A percentile compares a stretch with the other conserved stretches of the same genome.
Conservation (phyloP, 1,140 invertebrate genomes). For the Papilio machaon region DNA sequence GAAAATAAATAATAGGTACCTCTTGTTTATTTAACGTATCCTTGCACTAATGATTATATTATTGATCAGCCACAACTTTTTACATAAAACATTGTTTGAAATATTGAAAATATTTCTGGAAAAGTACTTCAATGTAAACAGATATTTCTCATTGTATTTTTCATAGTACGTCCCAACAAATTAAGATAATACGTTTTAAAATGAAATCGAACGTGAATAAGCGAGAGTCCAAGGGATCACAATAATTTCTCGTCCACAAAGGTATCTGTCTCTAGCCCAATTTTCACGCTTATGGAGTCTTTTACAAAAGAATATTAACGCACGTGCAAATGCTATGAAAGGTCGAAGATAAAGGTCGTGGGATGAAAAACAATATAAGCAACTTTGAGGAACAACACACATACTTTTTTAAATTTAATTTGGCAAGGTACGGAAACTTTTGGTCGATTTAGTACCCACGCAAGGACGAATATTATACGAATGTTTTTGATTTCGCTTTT, state of each 20-base stretch:
- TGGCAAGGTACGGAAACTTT: not conserved
- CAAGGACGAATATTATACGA: not conserved
- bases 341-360: not conserved
- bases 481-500: not conserved
- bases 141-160: no score
- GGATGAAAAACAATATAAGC: not conserved
- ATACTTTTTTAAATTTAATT: conserved; percentile 4
- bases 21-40: not conserved
- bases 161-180: no score
- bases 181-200: no score
- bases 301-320: not conserved
- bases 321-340: not conserved
- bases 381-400: conserved; percentile 2
- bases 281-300: no score
- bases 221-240: no score
- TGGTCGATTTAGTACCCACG: not conserved
- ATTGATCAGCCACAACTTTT: no score
- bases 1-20: not conserved
- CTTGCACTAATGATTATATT: not conserved
- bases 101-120: no score
- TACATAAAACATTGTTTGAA: no score
- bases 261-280: not conserved
- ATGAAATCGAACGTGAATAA: no score
- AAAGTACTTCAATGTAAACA: no score
- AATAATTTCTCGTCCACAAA: not conserved